Conservation (phyloP, 2,113 vertebrate genomes). For the Carlito syrichta region DNA sequence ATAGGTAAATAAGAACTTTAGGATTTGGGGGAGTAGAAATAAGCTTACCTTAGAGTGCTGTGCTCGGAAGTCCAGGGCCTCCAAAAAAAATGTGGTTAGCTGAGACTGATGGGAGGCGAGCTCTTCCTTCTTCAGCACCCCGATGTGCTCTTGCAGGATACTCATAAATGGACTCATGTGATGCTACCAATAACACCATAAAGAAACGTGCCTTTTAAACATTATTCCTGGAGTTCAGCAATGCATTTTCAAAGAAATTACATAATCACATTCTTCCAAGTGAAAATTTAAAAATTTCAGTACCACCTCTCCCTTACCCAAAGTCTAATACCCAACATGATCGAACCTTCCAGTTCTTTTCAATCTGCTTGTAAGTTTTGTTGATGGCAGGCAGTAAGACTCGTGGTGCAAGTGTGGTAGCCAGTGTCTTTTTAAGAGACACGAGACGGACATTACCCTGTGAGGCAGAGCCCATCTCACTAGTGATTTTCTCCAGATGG, state of each 20-base stretch:
- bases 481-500: slow-evolving; percentile 84
- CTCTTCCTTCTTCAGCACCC: slow-evolving; percentile 89
- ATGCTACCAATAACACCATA: slow-evolving; percentile 77
- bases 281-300: neutral
- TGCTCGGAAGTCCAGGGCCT: slow-evolving; percentile 90
- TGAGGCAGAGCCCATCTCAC: slow-evolving; percentile 80
- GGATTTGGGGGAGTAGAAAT: neutral
- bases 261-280: neutral
- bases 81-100: slow-evolving; percentile 92
- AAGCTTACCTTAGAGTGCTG: slow-evolving; percentile 86
- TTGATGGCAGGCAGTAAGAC: slow-evolving; percentile 90
- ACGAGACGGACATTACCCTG: slow-evolving; percentile 85
- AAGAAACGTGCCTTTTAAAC: neutral
- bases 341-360: slow-evolving; percentile 85
- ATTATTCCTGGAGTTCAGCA: neutral
- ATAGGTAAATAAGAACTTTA: neutral
- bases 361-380: slow-evolving; percentile 86
- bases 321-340: neutral
- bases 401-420: slow-evolving; percentile 89
- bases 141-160: slow-evolving; percentile 91
- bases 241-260: neutral
- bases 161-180: slow-evolving; percentile 89
- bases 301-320: neutral
- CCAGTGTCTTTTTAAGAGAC: slow-evolving; percentile 87
- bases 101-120: slow-evolving; percentile 91